Evolutionary conservation across 2,888 invertebrate species (phyloP), one percentile per base, ranked within the genome.

Genomic region (Balanococcus diminutus): DNA sequence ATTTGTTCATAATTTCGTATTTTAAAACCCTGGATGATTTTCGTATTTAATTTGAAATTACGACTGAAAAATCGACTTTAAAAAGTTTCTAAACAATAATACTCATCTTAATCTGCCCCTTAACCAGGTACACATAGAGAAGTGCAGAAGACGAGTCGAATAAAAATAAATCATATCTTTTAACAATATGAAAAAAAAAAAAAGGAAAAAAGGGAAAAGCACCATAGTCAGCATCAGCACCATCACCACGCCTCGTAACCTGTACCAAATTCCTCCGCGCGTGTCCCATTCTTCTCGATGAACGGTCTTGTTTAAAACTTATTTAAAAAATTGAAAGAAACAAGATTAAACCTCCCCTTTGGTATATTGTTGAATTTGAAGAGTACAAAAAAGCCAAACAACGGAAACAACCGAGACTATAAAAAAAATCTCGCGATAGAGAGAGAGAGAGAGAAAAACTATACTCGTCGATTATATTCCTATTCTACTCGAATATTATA

Each of bases 251-350:
- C n/a, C n/a, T 1, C 42, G 14, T 16, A 51, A 51, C 1, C 51
- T 51, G n/a, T 19, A 51, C 19, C 51, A 51, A n/a, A 51, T 19
- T 6, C 19, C 51, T 2, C 19, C 6, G 51, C 51, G 19, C 51
- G 51, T 19, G 51, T 19, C 3, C 51, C 51, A 51, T 51, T 51
- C 51, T 51, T 19, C 51, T 51, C 51, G 51, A 51, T 51, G 19
- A 51, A 51, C 51, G 3, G 6, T 67, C 22, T 67, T 67, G 61
- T 67, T 67, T 9, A 25, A 67, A 67, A 67, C 61, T 67, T 61
- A 61, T 61, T 67, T 67, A 67, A 67, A 67, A 67, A 67, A 67
- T 67, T 8, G 25, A 67, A 67, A 67, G 61, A 25, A 67, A 67
- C 61, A 25, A 67, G 61, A 67, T 67, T 67, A 67, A 67, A 67